These are phyloP conservation scores for Carollia perspicillata DNA, from an alignment of 2,113 vertebrate species.

Conservation along the genomic window DNA sequence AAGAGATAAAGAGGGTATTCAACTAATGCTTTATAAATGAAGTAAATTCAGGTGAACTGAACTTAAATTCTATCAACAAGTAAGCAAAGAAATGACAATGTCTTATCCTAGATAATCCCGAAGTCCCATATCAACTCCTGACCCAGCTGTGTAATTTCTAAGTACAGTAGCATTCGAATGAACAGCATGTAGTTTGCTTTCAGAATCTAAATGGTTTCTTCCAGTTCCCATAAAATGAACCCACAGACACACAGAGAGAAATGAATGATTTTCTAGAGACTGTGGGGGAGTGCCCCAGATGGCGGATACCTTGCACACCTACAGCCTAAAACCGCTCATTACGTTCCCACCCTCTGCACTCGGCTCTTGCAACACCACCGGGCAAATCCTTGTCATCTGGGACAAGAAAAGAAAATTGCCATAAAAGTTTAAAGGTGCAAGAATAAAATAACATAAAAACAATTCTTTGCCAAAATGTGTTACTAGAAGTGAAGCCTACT, in stretches of 20 bases:
- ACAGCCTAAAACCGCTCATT: background rate
- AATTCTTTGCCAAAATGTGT: background rate
- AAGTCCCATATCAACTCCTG: background rate
- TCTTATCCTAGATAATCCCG: background rate
- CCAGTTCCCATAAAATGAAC: background rate
- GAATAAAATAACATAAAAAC: conserved; percentile 5
- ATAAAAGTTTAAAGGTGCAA: background rate
- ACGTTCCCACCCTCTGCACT: background rate
- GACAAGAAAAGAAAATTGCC: background rate
- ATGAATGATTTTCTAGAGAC: background rate
- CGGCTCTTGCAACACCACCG: background rate
- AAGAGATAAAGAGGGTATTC: background rate
- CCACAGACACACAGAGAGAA: background rate
- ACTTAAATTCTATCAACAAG: background rate
- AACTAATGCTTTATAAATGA: background rate
- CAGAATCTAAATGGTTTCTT: background rate
- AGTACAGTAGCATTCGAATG: background rate
- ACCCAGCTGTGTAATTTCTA: background rate
- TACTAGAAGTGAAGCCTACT: background rate
- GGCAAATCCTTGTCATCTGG: background rate
- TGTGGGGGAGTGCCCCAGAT: background rate
- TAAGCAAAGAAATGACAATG: background rate
- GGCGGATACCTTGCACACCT: background rate
- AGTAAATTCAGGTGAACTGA: background rate
- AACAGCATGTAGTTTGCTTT: background rate